Evolutionary conservation across 92 coral and sea anemone species (phyloP).

Genomic region (Parazoanthus darwini): DNA sequence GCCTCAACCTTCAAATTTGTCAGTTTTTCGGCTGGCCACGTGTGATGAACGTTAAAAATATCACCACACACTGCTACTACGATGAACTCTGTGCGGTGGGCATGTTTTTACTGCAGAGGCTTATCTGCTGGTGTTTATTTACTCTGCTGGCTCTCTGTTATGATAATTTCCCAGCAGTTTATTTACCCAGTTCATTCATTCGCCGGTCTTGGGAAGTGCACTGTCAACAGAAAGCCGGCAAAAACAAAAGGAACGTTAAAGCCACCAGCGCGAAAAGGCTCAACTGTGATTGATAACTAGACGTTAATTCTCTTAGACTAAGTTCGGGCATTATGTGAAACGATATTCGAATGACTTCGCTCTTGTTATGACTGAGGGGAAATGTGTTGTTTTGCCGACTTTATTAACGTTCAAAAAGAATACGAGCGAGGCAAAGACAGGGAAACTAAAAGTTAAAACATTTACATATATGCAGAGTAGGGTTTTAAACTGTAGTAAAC

Average conservation of each 20-base stretch:
- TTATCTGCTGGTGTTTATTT: neutral
- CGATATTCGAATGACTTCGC: neutral
- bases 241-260: neutral
- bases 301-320: neutral
- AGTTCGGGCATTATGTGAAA: neutral
- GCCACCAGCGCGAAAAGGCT: neutral
- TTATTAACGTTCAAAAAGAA: neutral
- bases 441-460: neutral
- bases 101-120: neutral
- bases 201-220: conserved; percentile 5
- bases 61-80: neutral
- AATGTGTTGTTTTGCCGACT: neutral
- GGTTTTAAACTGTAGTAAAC: neutral
- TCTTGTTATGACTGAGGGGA: neutral
- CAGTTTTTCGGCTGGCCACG: too few relatives aligned
- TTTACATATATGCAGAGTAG: neutral
- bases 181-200: conserved; percentile 23
- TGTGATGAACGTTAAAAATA: too few relatives aligned
- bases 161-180: conserved; percentile 10
- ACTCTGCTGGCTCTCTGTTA: conserved; percentile 14
- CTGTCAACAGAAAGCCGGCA: conserved; percentile 17
- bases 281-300: neutral
- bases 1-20: too few relatives aligned
- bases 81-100: neutral
- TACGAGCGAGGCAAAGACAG: neutral